These are phyloP conservation scores for Hirtodrosophila cameraria DNA, from an alignment of 2,888 invertebrate species.

Conservation along the genomic window DNA sequence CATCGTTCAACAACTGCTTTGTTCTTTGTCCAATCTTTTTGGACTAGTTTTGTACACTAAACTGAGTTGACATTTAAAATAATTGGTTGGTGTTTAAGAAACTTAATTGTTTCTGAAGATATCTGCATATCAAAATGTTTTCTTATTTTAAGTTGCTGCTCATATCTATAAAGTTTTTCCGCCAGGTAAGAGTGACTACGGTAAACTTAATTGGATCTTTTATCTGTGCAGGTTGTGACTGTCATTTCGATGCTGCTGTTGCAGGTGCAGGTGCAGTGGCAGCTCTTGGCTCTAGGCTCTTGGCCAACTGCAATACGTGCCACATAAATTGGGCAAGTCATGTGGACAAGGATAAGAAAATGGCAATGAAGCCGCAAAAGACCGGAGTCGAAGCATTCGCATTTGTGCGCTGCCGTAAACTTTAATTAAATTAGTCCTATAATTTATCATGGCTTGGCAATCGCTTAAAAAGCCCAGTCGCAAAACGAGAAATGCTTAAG, in stretches of 20 bases:
- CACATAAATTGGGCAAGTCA: slow-evolving; percentile 62
- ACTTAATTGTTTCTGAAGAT: not conserved
- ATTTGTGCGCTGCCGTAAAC: slow-evolving; percentile 56
- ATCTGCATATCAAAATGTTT: not conserved
- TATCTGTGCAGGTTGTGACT: slow-evolving; percentile 51
- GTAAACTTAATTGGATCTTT: slow-evolving; percentile 66
- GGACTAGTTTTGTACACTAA: too few relatives aligned
- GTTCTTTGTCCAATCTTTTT: too few relatives aligned
- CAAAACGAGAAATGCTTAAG: slow-evolving; percentile 62
- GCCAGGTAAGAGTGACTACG: slow-evolving; percentile 23
- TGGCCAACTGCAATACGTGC: slow-evolving; percentile 25
- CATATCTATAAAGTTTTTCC: not conserved
- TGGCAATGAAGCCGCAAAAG: slow-evolving; percentile 8
- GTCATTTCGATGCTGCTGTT: slow-evolving; percentile 6
- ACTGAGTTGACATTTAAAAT: not conserved
- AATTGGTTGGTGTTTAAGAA: not conserved
- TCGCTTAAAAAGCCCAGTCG: slow-evolving; percentile 71
- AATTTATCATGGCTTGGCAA: slow-evolving; percentile 76
- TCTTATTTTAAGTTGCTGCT: not conserved
- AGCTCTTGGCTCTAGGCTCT: slow-evolving; percentile 20
- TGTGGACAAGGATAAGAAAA: slow-evolving; percentile 61
- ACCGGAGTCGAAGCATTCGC: slow-evolving; percentile 19
- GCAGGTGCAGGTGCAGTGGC: slow-evolving; percentile 2
- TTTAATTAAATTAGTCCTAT: slow-evolving; percentile 78
- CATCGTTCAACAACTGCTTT: too few relatives aligned